Evolutionary conservation across 2,113 vertebrate genomes (phyloP).

Genomic region (Nibea coibor): DNA sequence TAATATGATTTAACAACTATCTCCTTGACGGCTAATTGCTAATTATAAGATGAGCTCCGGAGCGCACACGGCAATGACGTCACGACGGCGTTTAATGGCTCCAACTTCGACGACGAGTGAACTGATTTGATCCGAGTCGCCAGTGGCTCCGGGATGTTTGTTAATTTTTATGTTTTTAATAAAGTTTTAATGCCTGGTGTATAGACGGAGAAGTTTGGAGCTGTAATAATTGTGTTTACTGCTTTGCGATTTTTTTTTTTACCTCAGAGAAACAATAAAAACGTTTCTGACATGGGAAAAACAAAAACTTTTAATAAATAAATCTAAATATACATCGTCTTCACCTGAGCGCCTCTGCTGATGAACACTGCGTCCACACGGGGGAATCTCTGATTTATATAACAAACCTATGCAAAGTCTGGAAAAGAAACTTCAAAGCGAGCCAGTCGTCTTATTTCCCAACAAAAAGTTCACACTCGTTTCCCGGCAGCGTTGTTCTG

Average conservation of each 20-base stretch:
- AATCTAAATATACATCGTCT: not conserved
- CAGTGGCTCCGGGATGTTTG: not conserved
- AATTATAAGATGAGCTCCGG: not conserved
- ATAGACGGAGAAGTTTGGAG: not conserved
- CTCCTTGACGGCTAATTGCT: not conserved
- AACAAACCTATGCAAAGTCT: constrained; percentile 13
- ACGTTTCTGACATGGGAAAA: not conserved
- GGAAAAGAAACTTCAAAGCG: constrained; percentile 33
- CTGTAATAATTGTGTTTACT: not conserved
- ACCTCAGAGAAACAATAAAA: not conserved
- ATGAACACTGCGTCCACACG: not conserved
- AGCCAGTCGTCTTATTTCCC: constrained; percentile 8
- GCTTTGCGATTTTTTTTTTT: not conserved
- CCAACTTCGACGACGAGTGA: too few species aligned
- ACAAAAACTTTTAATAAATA: not conserved
- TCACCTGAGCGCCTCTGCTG: not conserved
- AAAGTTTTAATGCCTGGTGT: not conserved
- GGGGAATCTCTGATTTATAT: constrained; percentile 11
- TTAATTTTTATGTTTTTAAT: not conserved
- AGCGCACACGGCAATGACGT: not conserved
- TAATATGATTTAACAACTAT: not conserved
- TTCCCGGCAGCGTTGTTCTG: constrained; percentile 47
- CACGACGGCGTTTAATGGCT: too few species aligned
- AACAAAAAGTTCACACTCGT: constrained; percentile 17
- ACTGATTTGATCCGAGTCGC: too few species aligned